Conservation (phyloP, 2,797 vertebrate genomes). For the Mastacembelus armatus region DNA sequence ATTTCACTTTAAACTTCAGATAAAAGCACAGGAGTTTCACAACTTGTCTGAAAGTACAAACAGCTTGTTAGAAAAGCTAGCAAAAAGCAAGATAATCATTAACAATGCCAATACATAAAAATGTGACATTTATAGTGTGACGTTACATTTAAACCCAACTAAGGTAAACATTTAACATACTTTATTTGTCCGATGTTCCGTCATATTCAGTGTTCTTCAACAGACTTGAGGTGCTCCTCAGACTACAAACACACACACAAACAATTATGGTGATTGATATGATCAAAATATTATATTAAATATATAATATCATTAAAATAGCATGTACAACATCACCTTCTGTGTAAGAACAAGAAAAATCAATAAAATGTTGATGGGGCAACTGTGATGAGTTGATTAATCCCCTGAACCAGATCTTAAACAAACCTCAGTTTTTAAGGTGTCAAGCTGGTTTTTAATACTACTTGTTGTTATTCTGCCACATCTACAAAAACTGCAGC, state of each 20-base stretch:
- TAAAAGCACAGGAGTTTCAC: not conserved
- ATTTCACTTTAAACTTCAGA: not conserved
- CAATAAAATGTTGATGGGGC: too few species aligned
- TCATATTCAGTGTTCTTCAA: slow-evolving; percentile 44
- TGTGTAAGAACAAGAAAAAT: too few species aligned
- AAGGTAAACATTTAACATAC: not conserved
- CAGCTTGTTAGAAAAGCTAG: not conserved
- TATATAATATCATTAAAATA: not conserved
- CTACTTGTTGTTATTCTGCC: too few species aligned
- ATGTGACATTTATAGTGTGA: not conserved
- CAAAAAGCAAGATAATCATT: not conserved
- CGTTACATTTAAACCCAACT: too few species aligned
- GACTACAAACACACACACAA: slow-evolving; percentile 45
- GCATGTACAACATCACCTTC: too few species aligned
- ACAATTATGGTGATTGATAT: not conserved
- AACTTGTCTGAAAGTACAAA: not conserved
- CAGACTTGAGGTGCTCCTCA: slow-evolving; percentile 62
- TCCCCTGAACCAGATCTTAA: too few species aligned
- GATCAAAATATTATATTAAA: not conserved
- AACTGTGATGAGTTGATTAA: too few species aligned
- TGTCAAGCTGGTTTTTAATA: too few species aligned
- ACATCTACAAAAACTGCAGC: too few species aligned
- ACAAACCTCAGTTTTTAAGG: too few species aligned
- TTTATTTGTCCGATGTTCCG: slow-evolving; percentile 3
- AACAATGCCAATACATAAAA: not conserved